Conservation (phyloP, 2,797 vertebrate genomes). For the Lacerta viridis region DNA sequence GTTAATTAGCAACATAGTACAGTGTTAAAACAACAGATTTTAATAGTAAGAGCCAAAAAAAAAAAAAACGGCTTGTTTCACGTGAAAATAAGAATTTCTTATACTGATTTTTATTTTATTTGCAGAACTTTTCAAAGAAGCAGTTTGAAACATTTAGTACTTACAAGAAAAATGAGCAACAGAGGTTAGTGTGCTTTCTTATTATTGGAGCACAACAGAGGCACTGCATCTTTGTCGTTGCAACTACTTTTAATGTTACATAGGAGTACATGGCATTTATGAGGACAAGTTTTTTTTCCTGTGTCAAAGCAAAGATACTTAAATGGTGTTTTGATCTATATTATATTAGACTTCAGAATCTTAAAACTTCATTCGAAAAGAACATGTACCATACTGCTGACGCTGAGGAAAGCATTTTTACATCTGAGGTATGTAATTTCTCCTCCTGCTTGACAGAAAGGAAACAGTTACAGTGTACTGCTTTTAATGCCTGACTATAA, state of each 20-base stretch:
- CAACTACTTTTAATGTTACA: neutral
- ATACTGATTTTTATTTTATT: slow-evolving; percentile 28
- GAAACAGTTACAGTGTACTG: neutral
- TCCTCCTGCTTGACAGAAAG: neutral
- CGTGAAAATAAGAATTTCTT: neutral
- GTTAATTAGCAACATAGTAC: neutral
- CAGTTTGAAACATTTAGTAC: slow-evolving; percentile 80
- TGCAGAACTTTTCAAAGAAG: slow-evolving; percentile 88
- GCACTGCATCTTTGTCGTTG: neutral
- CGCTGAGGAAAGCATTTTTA: slow-evolving; percentile 83
- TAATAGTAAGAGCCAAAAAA: neutral
- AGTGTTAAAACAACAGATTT: neutral
- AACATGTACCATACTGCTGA: slow-evolving; percentile 77
- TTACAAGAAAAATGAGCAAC: slow-evolving; percentile 84
- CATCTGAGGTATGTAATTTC: slow-evolving; percentile 76
- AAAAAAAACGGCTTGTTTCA: neutral
- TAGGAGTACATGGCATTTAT: neutral
- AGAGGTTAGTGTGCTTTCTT: slow-evolving; percentile 84
- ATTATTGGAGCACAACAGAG: neutral
- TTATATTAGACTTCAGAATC: slow-evolving; percentile 81
- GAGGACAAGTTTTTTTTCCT: neutral
- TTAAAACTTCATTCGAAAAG: slow-evolving; percentile 85
- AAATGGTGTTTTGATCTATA: slow-evolving; percentile 51
- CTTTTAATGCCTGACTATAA: neutral
- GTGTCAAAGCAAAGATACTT: neutral